phyloP scores from a whole-genome alignment of 2,113 vertebrate species.

The Pogona vitticeps region DNA sequence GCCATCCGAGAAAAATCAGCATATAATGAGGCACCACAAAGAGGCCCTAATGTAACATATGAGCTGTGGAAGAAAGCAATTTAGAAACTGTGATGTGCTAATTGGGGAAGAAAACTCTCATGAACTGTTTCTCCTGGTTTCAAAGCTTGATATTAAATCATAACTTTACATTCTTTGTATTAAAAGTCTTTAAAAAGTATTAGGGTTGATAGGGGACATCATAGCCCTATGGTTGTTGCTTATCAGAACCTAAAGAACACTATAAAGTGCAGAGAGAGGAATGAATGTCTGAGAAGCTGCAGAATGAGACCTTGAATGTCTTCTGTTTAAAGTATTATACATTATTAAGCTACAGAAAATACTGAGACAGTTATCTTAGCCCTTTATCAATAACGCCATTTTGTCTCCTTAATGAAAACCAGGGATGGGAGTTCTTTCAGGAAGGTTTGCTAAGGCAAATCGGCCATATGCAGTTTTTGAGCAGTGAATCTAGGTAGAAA shows the following conservation, averaged over 20 bases:
- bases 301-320: constrained; percentile 68
- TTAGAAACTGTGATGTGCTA: constrained; percentile 66
- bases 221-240: constrained; percentile 72
- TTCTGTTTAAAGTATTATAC: constrained; percentile 62
- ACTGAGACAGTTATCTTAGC: constrained; percentile 56
- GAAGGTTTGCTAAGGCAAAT: constrained; percentile 52
- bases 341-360: constrained; percentile 63
- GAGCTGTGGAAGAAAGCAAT: constrained; percentile 48
- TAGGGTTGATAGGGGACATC: constrained; percentile 71
- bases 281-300: constrained; percentile 70
- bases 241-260: constrained; percentile 72
- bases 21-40: constrained; percentile 99
- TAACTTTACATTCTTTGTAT: constrained; percentile 82
- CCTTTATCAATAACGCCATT: constrained; percentile 61
- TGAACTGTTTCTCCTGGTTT: constrained; percentile 80
- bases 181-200: constrained; percentile 77
- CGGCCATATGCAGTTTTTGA: constrained; percentile 58
- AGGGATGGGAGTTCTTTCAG: constrained; percentile 44
- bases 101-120: constrained; percentile 74
- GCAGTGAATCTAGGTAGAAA: constrained; percentile 37
- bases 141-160: constrained; percentile 79
- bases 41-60: constrained; percentile 87
- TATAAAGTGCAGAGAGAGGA: constrained; percentile 69
- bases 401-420: constrained; percentile 42
- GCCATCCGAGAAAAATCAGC: constrained; percentile 98